Percentiles rank a stretch among this genome's conserved stretches.
phyloP scores from a whole-genome alignment of 2,113 vertebrate species.

The Phyllostomus hastatus region DNA sequence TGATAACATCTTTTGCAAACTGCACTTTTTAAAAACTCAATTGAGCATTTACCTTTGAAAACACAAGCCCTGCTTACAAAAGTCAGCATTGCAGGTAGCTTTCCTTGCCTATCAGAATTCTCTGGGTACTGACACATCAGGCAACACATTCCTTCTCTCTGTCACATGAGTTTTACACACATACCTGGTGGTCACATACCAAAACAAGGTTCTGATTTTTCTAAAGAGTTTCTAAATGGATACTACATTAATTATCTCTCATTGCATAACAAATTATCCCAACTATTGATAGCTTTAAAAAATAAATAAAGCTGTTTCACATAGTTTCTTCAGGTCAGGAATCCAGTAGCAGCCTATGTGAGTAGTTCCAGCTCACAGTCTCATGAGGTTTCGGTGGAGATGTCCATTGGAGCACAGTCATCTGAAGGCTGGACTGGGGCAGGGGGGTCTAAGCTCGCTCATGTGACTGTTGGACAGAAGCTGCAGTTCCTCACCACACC shows the following conservation, averaged over 20 bases:
- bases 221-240: not conserved
- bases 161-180: not conserved
- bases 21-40: not conserved
- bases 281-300: not conserved
- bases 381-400: not conserved
- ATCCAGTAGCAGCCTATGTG: not conserved
- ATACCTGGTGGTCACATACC: not conserved
- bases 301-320: not conserved
- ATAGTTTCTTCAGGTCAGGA: not conserved
- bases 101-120: not conserved
- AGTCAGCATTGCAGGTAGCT: not conserved
- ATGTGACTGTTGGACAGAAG: not conserved
- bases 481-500: not conserved
- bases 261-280: not conserved
- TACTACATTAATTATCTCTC: not conserved
- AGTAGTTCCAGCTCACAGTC: not conserved
- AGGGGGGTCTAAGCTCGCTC: not conserved
- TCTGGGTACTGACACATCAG: not conserved
- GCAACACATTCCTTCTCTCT: not conserved
- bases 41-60: not conserved
- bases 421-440: not conserved
- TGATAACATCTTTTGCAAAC: constrained; percentile 20
- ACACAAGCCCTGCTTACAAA: not conserved
- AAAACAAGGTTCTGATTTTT: not conserved
- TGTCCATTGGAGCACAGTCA: not conserved